Evolutionary conservation across 2,113 vertebrate genomes (phyloP).

Genomic region (Entomyzon cyanotis): DNA sequence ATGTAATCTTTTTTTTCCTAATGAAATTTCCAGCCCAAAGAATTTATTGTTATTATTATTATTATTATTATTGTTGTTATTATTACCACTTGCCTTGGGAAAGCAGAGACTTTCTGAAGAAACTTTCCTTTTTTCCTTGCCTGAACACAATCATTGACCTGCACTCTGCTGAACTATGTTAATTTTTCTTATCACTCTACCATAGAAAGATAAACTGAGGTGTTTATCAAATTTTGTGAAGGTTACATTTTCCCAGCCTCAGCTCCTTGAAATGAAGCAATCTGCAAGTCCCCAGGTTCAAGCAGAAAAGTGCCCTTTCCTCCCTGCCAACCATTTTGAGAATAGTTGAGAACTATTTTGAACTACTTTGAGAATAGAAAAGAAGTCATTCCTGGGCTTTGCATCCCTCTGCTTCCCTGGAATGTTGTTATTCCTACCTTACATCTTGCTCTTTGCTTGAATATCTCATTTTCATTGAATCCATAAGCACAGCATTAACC

Average conservation of each 20-base stretch:
- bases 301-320: neutral
- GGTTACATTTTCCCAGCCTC: neutral
- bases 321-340: neutral
- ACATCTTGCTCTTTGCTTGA: neutral
- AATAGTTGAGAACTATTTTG: neutral
- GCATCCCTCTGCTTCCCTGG: neutral
- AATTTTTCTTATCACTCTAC: constrained; percentile 17
- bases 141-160: neutral
- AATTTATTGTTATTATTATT: neutral
- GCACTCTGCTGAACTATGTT: neutral
- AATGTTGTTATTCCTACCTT: neutral
- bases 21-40: neutral
- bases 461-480: neutral
- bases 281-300: neutral
- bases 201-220: neutral
- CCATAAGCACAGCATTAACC: neutral
- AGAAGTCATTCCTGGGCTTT: neutral
- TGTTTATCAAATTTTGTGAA: constrained; percentile 7
- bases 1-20: neutral
- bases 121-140: neutral
- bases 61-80: too few relatives aligned
- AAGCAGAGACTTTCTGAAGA: neutral
- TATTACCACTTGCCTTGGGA: neutral
- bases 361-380: neutral
- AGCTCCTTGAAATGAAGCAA: neutral